Base-by-base conservation (phyloP, 2,113 vertebrate species). In the Ahaetulla prasina region DNA sequence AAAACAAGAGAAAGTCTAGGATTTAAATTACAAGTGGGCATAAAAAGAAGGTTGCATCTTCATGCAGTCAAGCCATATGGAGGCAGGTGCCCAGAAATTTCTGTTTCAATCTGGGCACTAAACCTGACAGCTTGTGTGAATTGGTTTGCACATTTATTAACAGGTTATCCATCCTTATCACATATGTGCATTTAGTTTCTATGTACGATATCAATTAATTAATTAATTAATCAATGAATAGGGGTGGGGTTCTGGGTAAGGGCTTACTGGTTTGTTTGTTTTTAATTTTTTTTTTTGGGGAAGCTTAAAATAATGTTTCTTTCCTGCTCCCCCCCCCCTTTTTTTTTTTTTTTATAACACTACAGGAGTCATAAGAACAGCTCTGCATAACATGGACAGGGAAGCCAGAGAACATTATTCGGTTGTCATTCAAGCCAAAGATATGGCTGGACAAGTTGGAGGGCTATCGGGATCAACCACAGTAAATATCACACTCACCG, bases 351-450 rank as follows among this genome's bases (percentile, higher is more conserved):
- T 93, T 95, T 39, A 85, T 68, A 95, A 50, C 86, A 74, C 96
- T 95, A 12, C 96, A 99, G 99, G 99, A 95, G 98, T 99, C 96
- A 99, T 99, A 97, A 98, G 99, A 95, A 99, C 99, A 49, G 99
- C 99, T 94, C 98, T 99, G 97, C 97, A 98, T 30, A 98, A 99
- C 93, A 99, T 99, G 99, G 99, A 99, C 96, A 98, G 99, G 92
- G 99, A 99, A 98, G 99, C 98, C 96, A 98, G 98, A 97, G 99
- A 99, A 90, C 99, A 99, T 96, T 99, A 99, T 96, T 98, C 98
- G 0, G 99, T 99, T 88, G 98, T 99, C 92, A 99, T 99, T 97
- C 99, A 99, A 98, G 99, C 99, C 98, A 99, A 99, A 98, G 99
- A 99, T 97, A 99, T 99, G 99, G 99, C 99, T 55, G 99, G 99